Evolutionary conservation across 2,113 vertebrate genomes (phyloP).

Genomic region (Oceanodroma tethys): DNA sequence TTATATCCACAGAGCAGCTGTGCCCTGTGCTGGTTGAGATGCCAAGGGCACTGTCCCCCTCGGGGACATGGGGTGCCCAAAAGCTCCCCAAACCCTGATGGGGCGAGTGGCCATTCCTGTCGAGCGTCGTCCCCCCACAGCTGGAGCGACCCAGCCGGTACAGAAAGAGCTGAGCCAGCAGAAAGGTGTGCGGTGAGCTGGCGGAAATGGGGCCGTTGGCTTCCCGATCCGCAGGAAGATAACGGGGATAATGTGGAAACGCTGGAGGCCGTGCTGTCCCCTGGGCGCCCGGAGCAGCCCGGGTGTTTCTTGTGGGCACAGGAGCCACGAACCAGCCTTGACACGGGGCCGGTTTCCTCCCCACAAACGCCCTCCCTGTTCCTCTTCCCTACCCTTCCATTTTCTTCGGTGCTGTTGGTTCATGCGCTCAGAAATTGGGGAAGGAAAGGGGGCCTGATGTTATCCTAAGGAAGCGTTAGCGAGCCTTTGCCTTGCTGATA

Average conservation of each 20-base stretch:
- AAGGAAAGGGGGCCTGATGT: neutral
- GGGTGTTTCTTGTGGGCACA: neutral
- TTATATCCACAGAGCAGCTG: neutral
- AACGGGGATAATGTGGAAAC: neutral
- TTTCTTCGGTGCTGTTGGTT: neutral
- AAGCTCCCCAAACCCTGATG: rapidly evolving
- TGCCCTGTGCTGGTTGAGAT: neutral
- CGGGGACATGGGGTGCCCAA: neutral
- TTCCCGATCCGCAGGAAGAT: neutral
- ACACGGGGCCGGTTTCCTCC: neutral
- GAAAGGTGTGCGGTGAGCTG: neutral
- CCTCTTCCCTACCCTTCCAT: neutral
- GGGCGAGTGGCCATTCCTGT: rapidly evolving
- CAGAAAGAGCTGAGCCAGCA: neutral
- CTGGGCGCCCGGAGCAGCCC: neutral
- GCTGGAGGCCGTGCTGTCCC: neutral
- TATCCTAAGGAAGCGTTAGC: neutral
- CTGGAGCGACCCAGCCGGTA: rapidly evolving
- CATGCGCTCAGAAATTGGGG: neutral
- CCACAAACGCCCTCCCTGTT: neutral
- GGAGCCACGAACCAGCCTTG: neutral
- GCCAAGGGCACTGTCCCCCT: rapidly evolving
- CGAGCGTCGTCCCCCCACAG: rapidly evolving
- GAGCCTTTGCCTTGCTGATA: neutral
- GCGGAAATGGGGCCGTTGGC: neutral